Evolutionary conservation across 2,888 invertebrate genomes (phyloP).

Genomic region (Abrostola tripartita): DNA sequence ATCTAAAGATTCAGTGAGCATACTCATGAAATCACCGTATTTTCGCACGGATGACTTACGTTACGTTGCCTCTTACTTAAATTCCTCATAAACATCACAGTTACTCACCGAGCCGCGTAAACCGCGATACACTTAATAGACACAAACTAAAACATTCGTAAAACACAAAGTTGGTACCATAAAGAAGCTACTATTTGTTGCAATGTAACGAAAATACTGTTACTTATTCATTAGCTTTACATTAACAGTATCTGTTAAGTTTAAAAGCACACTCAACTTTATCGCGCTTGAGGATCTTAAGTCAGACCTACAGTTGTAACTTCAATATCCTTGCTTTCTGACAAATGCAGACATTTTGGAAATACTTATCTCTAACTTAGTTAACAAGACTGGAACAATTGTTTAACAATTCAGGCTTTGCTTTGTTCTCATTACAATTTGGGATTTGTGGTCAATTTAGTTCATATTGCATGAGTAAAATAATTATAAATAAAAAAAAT

Average conservation of each 20-base stretch:
- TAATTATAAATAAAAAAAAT: too few species aligned
- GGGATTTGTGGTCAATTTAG: slow-evolving; percentile 14
- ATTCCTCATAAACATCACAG: background rate
- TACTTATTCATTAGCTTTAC: too few species aligned
- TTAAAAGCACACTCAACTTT: background rate
- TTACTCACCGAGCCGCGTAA: background rate
- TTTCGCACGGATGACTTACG: background rate
- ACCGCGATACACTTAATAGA: background rate
- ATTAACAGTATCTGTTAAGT: background rate
- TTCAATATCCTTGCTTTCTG: slow-evolving; percentile 11
- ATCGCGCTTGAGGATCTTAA: background rate
- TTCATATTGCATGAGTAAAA: too few species aligned
- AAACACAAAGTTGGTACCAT: background rate
- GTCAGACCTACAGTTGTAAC: background rate
- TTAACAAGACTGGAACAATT: slow-evolving; percentile 20
- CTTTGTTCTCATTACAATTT: slow-evolving; percentile 32
- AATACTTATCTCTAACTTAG: slow-evolving; percentile 11
- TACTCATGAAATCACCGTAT: background rate
- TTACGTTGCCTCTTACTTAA: background rate
- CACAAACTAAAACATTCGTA: background rate
- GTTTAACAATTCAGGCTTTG: slow-evolving; percentile 21
- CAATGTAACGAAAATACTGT: background rate
- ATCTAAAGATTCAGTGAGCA: too few species aligned
- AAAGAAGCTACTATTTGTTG: background rate
- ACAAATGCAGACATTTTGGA: slow-evolving; percentile 16